These are phyloP conservation scores for Eumeta japonica DNA, from an alignment of 1,140 invertebrate species.

Conservation along the genomic window DNA sequence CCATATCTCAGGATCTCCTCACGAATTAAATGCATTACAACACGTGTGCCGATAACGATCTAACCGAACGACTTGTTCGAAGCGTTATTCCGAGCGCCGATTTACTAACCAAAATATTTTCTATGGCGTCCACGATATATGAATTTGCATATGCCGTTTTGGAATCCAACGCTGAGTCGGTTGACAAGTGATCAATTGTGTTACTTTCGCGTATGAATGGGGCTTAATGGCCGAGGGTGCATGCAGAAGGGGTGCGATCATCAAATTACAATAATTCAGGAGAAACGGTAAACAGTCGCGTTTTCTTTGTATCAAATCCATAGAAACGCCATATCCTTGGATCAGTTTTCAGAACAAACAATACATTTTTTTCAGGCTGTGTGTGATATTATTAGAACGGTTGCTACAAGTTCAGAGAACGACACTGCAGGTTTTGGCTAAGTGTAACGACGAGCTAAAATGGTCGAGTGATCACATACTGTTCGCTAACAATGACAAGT, in stretches of 20 bases:
- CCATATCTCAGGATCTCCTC: neutral
- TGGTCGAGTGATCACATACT: too few species aligned
- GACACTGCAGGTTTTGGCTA: too few species aligned
- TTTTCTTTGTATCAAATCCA: too few species aligned
- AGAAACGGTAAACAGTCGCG: constrained; percentile 6
- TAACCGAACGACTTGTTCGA: neutral
- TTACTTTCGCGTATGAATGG: constrained; percentile 35
- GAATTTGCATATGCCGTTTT: constrained; percentile 28
- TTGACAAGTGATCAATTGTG: constrained; percentile 48
- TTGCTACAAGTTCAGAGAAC: too few species aligned
- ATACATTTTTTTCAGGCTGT: too few species aligned
- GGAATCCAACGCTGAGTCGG: constrained; percentile 14
- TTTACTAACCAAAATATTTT: constrained; percentile 44
- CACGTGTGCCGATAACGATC: neutral
- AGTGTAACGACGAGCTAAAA: too few species aligned
- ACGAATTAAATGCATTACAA: neutral
- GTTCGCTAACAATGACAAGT: too few species aligned
- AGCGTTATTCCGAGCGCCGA: too few species aligned
- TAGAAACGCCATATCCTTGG: too few species aligned
- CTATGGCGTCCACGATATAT: constrained; percentile 2
- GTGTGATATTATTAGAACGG: too few species aligned
- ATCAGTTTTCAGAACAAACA: too few species aligned
- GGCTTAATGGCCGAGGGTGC: constrained; percentile 19
- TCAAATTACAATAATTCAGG: constrained; percentile 49
- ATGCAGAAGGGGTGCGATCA: constrained; percentile 17